Base-by-base conservation (phyloP, 2,797 vertebrate species). In the Acipenser transmontanus region DNA sequence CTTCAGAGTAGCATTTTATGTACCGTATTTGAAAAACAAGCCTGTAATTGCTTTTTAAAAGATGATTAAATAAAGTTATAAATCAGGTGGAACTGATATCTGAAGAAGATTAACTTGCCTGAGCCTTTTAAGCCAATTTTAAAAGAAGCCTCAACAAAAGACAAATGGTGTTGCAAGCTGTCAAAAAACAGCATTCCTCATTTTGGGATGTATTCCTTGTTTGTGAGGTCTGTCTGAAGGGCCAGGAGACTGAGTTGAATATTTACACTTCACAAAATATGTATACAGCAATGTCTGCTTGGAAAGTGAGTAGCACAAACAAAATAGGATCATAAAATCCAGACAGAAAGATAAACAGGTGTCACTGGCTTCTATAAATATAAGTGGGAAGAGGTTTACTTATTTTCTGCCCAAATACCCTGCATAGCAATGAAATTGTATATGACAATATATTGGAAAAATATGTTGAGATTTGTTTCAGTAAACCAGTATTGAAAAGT, bases 11-110 rank as follows among this genome's bases (percentile, higher is more conserved):
- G 63, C 66, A 78, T 49, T 49, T n/a, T 59, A 68, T 59, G 49
- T 17, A 17, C 17, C 17, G 17, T 69, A 66, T 63, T 68, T 66
- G 62, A 71, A 76, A 74, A 73, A 80, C 49, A 77, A 70, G 49
- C 65, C 62, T 54, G 49, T 71, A 67, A 74, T 70, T 75, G 69
- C 70, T 74, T 80, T 75, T 69, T 70, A 65, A 71, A 73, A 77
- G 65, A 79, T 72, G 67, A 74, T 76, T 76, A 75, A 75, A 74
- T 74, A 73, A 71, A 71, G 64, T 63, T 69, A 71, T 72, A 72
- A 74, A 74, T 78, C 68, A 74, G 67, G 64, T 59, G n/a, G 14
- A 49, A 47, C 50, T 62, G 65, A 71, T 65, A 70, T 71, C 61
- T 68, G 66, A 78, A 61, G 67, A 68, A 71, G 71, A 74, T 59